Evolutionary conservation across 2,113 vertebrate genomes (phyloP), one percentile per base, ranked within the genome.

Genomic region (Marmota flaviventris): DNA sequence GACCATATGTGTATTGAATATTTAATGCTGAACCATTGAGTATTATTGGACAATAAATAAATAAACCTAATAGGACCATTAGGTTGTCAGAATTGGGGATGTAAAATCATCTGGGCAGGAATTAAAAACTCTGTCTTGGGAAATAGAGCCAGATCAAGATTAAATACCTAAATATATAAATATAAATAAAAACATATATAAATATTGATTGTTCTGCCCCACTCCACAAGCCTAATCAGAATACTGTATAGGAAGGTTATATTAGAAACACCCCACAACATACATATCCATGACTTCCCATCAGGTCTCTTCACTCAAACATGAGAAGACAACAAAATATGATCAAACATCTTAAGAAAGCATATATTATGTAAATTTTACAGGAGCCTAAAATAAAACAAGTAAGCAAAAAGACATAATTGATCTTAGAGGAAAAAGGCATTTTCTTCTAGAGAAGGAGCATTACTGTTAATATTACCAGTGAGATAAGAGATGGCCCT

Each of bases 291-390:
- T 69, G 34, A 72, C 29, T 37, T 69, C 12, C 29, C 22, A 16
- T 58, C 25, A 81, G 13, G 18, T 67, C 42, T 79, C 53, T n/a
- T 34, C 1, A 83, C 24, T 65, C 17, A 73, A 37, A 67, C 12
- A 87, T 12, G 13, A 85, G 22, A 95, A 86, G 39, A 53, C 67
- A 76, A 34, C 2, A 72, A 86, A 48, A 73, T 56, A 29, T 77
- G 16, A 86, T 82, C 75, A 92, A 85, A 85, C 8, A 81, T 61
- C 78, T 37, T 76, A 81, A 92, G 42, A 88, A 93, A 84, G 2
- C 8, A 22, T 48, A 8, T 39, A 67, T 48, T 29, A 37, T 56
- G 42, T n/a, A 93, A 95, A 73, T 77, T 53, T 42, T 1, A 51
- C 39, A 61, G 13, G 42, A 67, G 16, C 48, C 42, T 16, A 58